Conservation (phyloP, 2,113 vertebrate genomes). For the Ictalurus furcatus region DNA sequence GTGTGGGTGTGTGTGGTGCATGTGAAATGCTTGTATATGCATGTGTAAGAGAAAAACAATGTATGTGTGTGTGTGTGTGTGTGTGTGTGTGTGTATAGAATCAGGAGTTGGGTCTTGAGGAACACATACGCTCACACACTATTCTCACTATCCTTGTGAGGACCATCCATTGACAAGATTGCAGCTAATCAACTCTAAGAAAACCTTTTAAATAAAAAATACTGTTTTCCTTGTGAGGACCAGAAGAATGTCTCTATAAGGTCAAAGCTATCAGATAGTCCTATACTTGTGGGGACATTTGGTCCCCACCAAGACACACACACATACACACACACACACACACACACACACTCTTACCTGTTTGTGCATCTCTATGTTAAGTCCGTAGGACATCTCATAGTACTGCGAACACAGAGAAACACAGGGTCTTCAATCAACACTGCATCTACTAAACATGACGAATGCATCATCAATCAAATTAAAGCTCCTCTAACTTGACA, state of each 20-base stretch:
- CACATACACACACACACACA: neutral
- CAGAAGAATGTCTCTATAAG: neutral
- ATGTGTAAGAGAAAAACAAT: too few species aligned
- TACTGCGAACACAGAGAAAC: constrained; percentile 49
- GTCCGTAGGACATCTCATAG: constrained; percentile 55
- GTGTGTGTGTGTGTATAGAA: neutral
- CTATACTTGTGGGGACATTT: neutral
- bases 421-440: constrained; percentile 40
- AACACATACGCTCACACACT: too few species aligned
- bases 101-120: neutral
- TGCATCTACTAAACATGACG: constrained; percentile 25
- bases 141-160: neutral
- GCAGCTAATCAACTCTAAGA: neutral
- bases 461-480: constrained; percentile 50
- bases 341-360: constrained; percentile 46
- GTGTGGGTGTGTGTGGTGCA: neutral
- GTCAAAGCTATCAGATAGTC: neutral
- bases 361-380: constrained; percentile 58
- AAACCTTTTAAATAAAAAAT: neutral
- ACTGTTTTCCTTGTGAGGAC: neutral
- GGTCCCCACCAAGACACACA: neutral
- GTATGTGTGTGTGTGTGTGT: neutral
- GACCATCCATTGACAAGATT: neutral
- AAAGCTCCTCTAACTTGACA: constrained; percentile 35
- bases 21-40: too few species aligned